A percentile compares a stretch with the other conserved stretches of the same genome.
phyloP scores from a whole-genome alignment of 2,888 invertebrate species.

The Zootermopsis nevadensis region DNA sequence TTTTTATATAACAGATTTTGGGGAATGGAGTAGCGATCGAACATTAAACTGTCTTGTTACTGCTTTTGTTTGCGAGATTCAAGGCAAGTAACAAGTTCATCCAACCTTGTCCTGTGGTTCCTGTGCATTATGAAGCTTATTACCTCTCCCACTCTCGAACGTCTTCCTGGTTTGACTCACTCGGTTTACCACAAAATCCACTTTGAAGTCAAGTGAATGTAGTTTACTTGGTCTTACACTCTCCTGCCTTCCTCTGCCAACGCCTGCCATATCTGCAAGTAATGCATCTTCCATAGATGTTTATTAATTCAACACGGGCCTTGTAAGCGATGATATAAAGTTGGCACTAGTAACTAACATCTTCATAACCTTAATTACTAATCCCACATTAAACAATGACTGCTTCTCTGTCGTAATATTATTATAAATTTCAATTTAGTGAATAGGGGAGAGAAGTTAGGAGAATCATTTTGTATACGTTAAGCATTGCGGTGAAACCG shows the following conservation, averaged over 20 bases:
- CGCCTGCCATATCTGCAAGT: background rate
- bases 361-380: conserved; percentile 31
- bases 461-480: background rate
- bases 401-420: conserved; percentile 19
- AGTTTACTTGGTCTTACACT: conserved; percentile 22
- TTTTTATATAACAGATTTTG: background rate
- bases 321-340: conserved; percentile 28
- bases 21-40: background rate
- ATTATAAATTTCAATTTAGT: conserved; percentile 21
- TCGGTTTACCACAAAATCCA: conserved; percentile 36
- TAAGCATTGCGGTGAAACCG: background rate
- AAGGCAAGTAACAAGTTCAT: conserved; percentile 5
- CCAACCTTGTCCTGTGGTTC: conserved; percentile 28
- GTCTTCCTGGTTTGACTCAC: conserved; percentile 34
- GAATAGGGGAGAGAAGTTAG: background rate
- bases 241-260: background rate
- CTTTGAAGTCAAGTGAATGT: conserved; percentile 34
- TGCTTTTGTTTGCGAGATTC: background rate
- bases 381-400: conserved; percentile 28
- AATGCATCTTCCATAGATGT: conserved; percentile 12
- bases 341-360: conserved; percentile 21
- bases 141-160: background rate
- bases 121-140: conserved; percentile 29
- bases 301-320: conserved; percentile 31
- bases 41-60: background rate